Base-by-base conservation (phyloP, 2,113 vertebrate species). In the Mesoclemmys tuberculata region DNA sequence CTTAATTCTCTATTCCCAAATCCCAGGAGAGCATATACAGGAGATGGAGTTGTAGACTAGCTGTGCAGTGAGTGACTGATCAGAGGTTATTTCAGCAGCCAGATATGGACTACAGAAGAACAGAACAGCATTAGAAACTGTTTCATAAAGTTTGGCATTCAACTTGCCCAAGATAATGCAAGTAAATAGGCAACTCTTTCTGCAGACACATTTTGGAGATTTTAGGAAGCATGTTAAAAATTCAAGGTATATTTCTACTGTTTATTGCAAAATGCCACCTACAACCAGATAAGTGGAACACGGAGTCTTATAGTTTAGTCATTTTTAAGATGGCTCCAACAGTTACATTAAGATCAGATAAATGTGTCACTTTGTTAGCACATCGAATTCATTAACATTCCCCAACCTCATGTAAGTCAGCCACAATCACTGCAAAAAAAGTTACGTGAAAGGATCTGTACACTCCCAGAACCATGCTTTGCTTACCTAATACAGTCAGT, bases 401-500 rank as follows among this genome's bases (percentile, higher is more conserved):
- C 56, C 6, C 11, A 35, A 18, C 31, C 19, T 35, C n/a, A 38
- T 38, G 18, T 21, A n/a, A 71, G n/a, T 71, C 64, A 38, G 64
- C 64, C 35, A 2, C n/a, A 0, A 22, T 1, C 38, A 2, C 6
- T 10, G 29, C 44, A 44, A 49, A 8, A 12, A 19, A 9, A 64
- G 14, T 4, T 35, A 64, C 3, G 46, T 0, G 51, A 49, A 52
- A 38, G 0, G 41, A 64, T 14, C 56, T 54, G 11, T 1, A 4
- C 51, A 27, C 79, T 61, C 74, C 46, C 2, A 84, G 68, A 13
- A 10, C 2, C 27, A n/a, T 31, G 5, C 6, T 21, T 24, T 51
- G 27, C 97, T 80, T 51, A 99, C 98, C 98, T 74, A 99, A 82
- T 79, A 99, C 98, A 0, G 98, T 98, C 22, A 99, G 97, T 0